Evolutionary conservation across 2,797 vertebrate species (phyloP), one percentile per base, ranked within the genome.

Genomic region (Helicolenus hilgendorfi): DNA sequence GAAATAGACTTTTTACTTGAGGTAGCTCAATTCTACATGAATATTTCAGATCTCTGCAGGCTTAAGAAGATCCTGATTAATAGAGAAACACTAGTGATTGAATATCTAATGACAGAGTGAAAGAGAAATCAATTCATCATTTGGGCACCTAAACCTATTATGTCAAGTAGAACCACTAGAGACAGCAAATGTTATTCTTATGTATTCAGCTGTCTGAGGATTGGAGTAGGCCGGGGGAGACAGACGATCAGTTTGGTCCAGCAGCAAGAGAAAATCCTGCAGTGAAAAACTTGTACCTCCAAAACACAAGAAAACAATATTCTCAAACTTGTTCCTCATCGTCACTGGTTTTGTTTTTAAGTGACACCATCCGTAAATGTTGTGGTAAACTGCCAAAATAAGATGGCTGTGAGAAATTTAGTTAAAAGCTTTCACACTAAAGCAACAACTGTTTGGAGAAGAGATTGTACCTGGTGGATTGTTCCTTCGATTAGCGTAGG

Each of bases 401-500:
- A 59, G 45, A 45, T 27, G 11, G 26, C 18, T 11, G 38, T 26
- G 5, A 31, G 8, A 71, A 24, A 71, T 6, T 15, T 2, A 62
- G 7, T 55, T 8, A 2, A 13, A 27, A 49, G 29, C 20, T 63
- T 72, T 79, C 7, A 73, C 8, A 60, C 0, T 53, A 24, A 38
- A 27, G 27, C 9, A 56, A 62, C 26, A 85, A 9, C 35, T 36
- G 38, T 72, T 27, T 49, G 4, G 5, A 68, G 29, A 33, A 59
- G 24, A 67, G 33, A 70, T 4, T 67, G 36, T 93, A 98, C 97
- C 97, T 92, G 97, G 97, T 72, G 97, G 97, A 81, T 98, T 98
- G 96, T 97, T 98, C 96, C 97, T 96, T 86, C 97, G 95, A 88
- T 97, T 97, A 64, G 97, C 97, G 18, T 98, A 98, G 87, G 88